A percentile compares a stretch with the other conserved stretches of the same genome.
Evolutionary conservation across 2,113 vertebrate species (phyloP).

Genomic region (Spheniscus mendiculus): DNA sequence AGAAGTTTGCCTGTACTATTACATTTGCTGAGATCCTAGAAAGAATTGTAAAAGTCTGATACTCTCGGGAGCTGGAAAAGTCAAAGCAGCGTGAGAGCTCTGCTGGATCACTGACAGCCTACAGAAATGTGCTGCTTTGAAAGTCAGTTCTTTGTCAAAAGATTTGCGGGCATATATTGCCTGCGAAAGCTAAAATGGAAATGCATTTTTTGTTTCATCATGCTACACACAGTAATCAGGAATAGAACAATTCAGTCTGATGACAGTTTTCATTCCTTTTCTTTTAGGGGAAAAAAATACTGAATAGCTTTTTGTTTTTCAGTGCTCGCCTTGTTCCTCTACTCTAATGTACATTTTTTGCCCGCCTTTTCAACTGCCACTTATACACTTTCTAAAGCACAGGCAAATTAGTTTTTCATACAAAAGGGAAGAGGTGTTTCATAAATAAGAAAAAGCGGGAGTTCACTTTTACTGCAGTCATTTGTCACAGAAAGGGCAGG

Average conservation of each 20-base stretch:
- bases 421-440: constrained; percentile 30
- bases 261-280: constrained; percentile 44
- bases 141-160: constrained; percentile 44
- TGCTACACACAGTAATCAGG: constrained; percentile 32
- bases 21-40: constrained; percentile 22
- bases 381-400: not conserved
- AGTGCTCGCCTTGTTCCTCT: constrained; percentile 28
- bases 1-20: constrained; percentile 35
- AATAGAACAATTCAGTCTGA: constrained; percentile 57
- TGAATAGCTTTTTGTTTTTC: constrained; percentile 58
- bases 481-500: constrained; percentile 48
- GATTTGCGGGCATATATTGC: not conserved
- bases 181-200: constrained; percentile 23
- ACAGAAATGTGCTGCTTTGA: constrained; percentile 32
- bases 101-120: constrained; percentile 33
- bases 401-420: constrained; percentile 35
- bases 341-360: not conserved
- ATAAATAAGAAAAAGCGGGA: constrained; percentile 48
- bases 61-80: not conserved
- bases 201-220: constrained; percentile 44
- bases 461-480: constrained; percentile 44
- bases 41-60: constrained; percentile 11
- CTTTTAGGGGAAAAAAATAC: not conserved
- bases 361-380: not conserved
- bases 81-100: not conserved